Evolutionary conservation across 2,797 vertebrate species (phyloP).

Genomic region (Micromesistius poutassou): DNA sequence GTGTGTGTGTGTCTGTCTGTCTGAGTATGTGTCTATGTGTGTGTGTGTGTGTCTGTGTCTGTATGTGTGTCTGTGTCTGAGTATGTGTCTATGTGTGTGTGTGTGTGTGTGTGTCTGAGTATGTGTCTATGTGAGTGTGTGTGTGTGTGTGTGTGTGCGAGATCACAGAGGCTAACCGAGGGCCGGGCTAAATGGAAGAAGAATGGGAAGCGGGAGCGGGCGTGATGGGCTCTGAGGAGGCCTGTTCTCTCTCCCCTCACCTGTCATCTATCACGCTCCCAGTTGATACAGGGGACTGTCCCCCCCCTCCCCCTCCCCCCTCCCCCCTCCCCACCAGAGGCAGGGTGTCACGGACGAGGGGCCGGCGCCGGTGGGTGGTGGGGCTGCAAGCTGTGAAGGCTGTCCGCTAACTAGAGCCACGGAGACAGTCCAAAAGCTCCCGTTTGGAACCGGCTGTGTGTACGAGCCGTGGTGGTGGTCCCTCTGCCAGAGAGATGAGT

Average conservation of each 20-base stretch:
- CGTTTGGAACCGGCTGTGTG: conserved; percentile 38
- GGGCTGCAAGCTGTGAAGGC: conserved; percentile 3
- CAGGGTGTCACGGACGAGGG: conserved; percentile 21
- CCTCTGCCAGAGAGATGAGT: conserved; percentile 12
- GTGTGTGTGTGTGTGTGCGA: conserved; percentile 5
- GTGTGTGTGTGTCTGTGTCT: conserved; percentile 30
- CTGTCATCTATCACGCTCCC: conserved; percentile 72
- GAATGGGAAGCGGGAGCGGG: conserved; percentile 64
- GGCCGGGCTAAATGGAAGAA: conserved; percentile 68
- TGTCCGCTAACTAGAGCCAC: not conserved
- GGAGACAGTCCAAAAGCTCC: conserved; percentile 8
- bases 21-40: conserved; percentile 34
- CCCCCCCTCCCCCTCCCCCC: conserved; percentile 16
- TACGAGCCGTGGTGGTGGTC: conserved; percentile 30
- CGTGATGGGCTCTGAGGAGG: conserved; percentile 71
- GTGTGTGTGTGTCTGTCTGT: conserved; percentile 27
- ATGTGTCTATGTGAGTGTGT: no score
- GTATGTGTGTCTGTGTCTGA: conserved; percentile 27
- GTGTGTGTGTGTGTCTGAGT: no score
- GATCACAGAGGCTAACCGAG: conserved; percentile 59
- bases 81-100: conserved; percentile 19
- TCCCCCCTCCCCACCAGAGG: conserved; percentile 37
- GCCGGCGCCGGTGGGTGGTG: conserved; percentile 26
- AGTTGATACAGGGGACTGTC: conserved; percentile 70
- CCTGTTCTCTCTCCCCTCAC: conserved; percentile 51